Conservation (phyloP, 2,888 invertebrate species). For the Xestia xanthographa region DNA sequence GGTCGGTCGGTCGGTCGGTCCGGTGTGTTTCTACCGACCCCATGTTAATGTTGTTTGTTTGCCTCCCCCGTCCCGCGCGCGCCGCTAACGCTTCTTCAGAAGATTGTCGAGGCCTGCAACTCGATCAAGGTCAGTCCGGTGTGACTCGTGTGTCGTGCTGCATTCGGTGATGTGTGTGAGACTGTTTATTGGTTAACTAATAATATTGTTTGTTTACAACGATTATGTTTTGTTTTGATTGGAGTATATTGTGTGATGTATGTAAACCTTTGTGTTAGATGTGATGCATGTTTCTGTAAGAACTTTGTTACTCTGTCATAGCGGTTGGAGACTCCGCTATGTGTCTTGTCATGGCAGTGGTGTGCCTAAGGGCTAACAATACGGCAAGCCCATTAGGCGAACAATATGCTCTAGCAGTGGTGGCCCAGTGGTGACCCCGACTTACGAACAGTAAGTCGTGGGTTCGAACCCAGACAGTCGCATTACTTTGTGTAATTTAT, state of each 20-base stretch:
- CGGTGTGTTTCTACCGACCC: slow-evolving; percentile 66
- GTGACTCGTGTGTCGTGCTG: slow-evolving; percentile 69
- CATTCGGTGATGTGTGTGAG: slow-evolving; percentile 68
- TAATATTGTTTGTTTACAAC: slow-evolving; percentile 37
- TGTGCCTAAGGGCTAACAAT: too few relatives aligned
- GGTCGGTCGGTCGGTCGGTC: slow-evolving; percentile 18
- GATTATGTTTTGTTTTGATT: slow-evolving; percentile 28
- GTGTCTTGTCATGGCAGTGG: background rate
- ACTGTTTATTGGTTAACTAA: slow-evolving; percentile 67
- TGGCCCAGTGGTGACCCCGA: too few relatives aligned
- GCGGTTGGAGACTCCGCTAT: background rate
- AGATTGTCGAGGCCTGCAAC: slow-evolving; percentile 98
- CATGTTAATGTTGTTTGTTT: slow-evolving; percentile 85
- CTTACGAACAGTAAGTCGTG: too few relatives aligned
- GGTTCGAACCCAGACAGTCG: too few relatives aligned
- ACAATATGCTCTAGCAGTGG: too few relatives aligned
- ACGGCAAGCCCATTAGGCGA: too few relatives aligned
- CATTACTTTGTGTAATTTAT: too few relatives aligned
- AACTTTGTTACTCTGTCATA: background rate
- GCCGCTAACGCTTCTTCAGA: slow-evolving; percentile 92
- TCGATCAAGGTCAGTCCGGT: slow-evolving; percentile 94
- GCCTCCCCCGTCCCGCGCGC: slow-evolving; percentile 81
- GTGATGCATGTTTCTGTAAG: slow-evolving; percentile 38
- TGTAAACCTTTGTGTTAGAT: slow-evolving; percentile 14
- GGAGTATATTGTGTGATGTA: slow-evolving; percentile 4